phyloP scores from a whole-genome alignment of 2,797 vertebrate genomes.

The Rhinella marina region DNA sequence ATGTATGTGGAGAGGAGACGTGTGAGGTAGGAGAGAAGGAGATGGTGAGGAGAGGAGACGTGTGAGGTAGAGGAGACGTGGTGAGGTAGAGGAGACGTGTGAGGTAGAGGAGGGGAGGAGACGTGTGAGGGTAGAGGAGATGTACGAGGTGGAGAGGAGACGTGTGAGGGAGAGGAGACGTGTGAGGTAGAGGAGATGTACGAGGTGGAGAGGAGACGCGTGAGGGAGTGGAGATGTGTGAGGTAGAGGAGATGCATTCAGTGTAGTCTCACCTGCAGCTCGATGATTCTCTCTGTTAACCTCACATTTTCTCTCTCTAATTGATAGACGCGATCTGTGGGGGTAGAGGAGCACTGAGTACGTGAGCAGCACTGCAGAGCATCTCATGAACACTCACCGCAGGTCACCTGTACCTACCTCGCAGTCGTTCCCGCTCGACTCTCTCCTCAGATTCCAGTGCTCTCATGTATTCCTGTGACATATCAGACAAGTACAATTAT shows the following conservation, averaged over 20 bases:
- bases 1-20: too few species aligned
- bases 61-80: not conserved
- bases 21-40: too few species aligned
- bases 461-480: not conserved
- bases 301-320: constrained; percentile 2
- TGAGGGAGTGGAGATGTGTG: too few species aligned
- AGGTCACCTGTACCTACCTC: constrained; percentile 4
- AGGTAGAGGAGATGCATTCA: too few species aligned
- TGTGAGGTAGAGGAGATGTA: not conserved
- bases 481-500: not conserved
- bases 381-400: not conserved
- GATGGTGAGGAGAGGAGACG: too few species aligned
- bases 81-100: not conserved
- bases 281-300: not conserved
- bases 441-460: constrained; percentile 3
- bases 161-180: not conserved
- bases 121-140: too few species aligned
- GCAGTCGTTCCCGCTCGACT: not conserved
- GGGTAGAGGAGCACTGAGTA: not conserved
- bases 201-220: too few species aligned
- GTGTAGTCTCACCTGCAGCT: constrained; percentile 17
- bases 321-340: not conserved
- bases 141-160: too few species aligned
- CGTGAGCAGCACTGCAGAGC: not conserved
- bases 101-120: too few species aligned